Evolutionary conservation across 2,113 vertebrate genomes (phyloP).

Genomic region (Agelaius tricolor): DNA sequence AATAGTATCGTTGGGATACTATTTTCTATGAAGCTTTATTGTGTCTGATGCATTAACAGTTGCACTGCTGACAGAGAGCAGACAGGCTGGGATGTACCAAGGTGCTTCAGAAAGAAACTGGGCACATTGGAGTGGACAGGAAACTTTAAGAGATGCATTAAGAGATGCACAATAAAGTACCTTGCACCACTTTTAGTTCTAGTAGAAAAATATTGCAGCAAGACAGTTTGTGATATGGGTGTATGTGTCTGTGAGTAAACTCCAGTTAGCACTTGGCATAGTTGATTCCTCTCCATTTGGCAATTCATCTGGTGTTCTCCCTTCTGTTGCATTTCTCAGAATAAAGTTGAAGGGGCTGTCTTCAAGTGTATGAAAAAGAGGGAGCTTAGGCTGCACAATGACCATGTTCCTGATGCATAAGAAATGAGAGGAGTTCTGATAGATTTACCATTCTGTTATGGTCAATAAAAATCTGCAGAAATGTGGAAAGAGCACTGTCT

Average conservation of each 20-base stretch:
- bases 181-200: background rate
- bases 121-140: accelerated
- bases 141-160: background rate
- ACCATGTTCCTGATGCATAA: background rate
- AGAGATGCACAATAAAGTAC: background rate
- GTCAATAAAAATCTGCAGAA: background rate
- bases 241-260: constrained; percentile 33
- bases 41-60: background rate
- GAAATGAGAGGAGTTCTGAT: background rate
- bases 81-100: background rate
- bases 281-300: constrained; percentile 31
- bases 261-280: constrained; percentile 11
- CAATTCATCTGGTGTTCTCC: constrained; percentile 40
- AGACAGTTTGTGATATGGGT: background rate
- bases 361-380: background rate
- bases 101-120: background rate
- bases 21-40: background rate
- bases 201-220: background rate
- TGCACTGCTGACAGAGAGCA: background rate
- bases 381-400: background rate
- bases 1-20: background rate
- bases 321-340: constrained; percentile 11
- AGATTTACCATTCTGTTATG: background rate
- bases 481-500: background rate
- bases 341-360: background rate